Evolutionary conservation across 2,797 vertebrate genomes (phyloP).

Genomic region (Tragopan temminckii): DNA sequence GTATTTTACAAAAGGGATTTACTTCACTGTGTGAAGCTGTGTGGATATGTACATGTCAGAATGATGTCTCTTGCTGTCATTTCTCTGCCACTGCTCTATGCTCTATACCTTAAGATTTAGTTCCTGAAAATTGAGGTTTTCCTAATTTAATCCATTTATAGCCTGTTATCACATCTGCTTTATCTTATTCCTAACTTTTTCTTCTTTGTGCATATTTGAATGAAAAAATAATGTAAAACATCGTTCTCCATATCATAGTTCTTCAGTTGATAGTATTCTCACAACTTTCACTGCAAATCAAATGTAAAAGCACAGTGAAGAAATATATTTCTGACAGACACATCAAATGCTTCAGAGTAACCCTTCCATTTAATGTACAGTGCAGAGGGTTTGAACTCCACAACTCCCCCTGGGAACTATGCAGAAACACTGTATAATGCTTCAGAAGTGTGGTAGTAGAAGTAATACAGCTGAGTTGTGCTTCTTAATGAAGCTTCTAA

Average conservation of each 20-base stretch:
- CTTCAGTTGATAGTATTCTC: not conserved
- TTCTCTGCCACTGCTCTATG: not conserved
- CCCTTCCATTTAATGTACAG: not conserved
- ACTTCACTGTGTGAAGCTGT: slow-evolving; percentile 32
- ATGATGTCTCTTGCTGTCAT: slow-evolving; percentile 19
- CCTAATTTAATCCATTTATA: not conserved
- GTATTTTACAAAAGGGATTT: slow-evolving; percentile 44
- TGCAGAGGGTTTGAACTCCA: slow-evolving; percentile 18
- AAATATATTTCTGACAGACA: slow-evolving; percentile 11
- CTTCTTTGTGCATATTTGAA: slow-evolving; percentile 20
- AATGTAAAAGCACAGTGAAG: not conserved
- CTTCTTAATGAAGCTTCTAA: not conserved
- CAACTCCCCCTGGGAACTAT: not conserved
- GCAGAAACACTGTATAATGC: not conserved
- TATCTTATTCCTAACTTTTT: not conserved
- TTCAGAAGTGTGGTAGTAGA: slow-evolving; percentile 7
- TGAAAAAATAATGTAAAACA: slow-evolving; percentile 10
- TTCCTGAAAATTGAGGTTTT: slow-evolving; percentile 2
- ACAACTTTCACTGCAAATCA: not conserved
- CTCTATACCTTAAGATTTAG: not conserved
- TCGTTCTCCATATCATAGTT: not conserved
- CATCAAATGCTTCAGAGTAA: slow-evolving; percentile 21
- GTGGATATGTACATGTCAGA: slow-evolving; percentile 35
- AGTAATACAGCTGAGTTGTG: not conserved
- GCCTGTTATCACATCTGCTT: not conserved